Percentiles rank a stretch among this genome's conserved stretches.
Evolutionary conservation across 2,797 vertebrate genomes (phyloP).

Genomic region (Eospalax fontanierii): DNA sequence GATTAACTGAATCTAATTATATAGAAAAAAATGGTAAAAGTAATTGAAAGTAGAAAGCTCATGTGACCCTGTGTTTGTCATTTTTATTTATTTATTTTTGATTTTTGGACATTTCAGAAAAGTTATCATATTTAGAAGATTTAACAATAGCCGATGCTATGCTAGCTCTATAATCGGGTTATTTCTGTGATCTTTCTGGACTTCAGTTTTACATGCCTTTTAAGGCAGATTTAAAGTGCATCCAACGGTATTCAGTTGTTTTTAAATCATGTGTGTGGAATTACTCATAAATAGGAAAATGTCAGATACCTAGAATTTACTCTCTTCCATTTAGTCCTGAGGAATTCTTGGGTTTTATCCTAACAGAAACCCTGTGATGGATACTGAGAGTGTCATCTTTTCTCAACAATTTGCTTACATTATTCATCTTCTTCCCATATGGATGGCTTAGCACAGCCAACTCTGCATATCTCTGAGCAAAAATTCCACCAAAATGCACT

Average conservation of each 20-base stretch:
- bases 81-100: background rate
- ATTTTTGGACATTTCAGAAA: background rate
- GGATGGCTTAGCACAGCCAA: background rate
- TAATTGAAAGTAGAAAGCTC: background rate
- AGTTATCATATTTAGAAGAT: background rate
- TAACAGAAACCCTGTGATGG: background rate
- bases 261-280: background rate
- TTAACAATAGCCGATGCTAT: background rate
- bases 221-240: background rate
- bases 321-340: background rate
- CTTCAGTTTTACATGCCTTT: background rate
- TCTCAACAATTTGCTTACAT: background rate
- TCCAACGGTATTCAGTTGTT: background rate
- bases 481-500: conserved; percentile 12
- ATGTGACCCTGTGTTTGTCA: background rate
- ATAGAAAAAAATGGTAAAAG: background rate
- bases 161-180: background rate
- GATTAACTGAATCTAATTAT: background rate
- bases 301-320: background rate
- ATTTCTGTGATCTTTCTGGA: background rate
- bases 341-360: background rate
- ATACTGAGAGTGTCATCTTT: background rate
- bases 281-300: background rate
- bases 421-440: conserved; percentile 27
- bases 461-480: background rate